Evolutionary conservation across 2,888 invertebrate species (phyloP), one percentile per base, ranked within the genome.

Genomic region (Scaptodrosophila latifasciaeformis): DNA sequence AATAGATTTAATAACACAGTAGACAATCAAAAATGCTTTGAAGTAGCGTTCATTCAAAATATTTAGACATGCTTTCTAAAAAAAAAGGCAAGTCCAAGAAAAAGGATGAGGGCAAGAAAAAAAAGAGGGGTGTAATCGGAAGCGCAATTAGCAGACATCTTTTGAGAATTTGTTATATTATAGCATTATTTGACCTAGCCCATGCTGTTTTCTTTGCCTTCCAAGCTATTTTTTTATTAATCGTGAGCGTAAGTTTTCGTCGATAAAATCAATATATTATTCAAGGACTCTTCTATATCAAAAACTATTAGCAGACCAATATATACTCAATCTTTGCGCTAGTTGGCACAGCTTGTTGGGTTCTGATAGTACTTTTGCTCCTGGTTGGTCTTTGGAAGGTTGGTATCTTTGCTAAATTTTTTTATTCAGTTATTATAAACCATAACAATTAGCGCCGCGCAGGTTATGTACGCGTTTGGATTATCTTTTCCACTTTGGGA

Each of bases 371-470:
- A 1, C 40, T 74, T 10, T 1, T 68, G n/a, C 37, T 80, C 2
- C 15, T 80, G 17, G 64, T 80, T 42, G 75, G 75, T 1, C 47
- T 75, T 5, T 57, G 47, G 34, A 77, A 62, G 66, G 79, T 80
- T 19, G 0, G 65, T 57, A 18, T 1, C 10, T 30, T 30, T n/a
- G n/a, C n/a, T n/a, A 39, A 2, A 19, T 17, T 13, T 1, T 10
- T 13, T 30, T 5, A 18, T n/a, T 31, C 12, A 29, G 1, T n/a
- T 29, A 2, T 3, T 7, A n/a, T n/a, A n/a, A n/a, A n/a, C n/a
- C n/a, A n/a, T n/a, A n/a, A n/a, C n/a, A n/a, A n/a, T n/a, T n/a
- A n/a, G n/a, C n/a, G n/a, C n/a, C n/a, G n/a, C n/a, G n/a, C n/a
- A n/a, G n/a, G n/a, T 0, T 48, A 74, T 0, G 62, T 75, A 1